These are phyloP conservation scores for Ascaphus truei DNA, from an alignment of 2,113 vertebrate genomes.

Conservation along the genomic window DNA sequence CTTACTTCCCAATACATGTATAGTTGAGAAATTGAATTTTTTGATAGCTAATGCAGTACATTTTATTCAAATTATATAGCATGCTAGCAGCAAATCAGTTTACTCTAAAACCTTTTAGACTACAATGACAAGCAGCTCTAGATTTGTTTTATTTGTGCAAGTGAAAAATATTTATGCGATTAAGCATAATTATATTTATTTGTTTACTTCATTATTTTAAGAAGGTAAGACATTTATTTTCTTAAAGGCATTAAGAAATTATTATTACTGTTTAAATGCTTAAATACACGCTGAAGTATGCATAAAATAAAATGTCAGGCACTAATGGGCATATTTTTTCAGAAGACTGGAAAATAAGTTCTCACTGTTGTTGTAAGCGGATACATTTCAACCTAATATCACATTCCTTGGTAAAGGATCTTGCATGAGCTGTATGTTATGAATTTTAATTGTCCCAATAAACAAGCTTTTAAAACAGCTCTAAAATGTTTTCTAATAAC, in stretches of 20 bases:
- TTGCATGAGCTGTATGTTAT: constrained; percentile 73
- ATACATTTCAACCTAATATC: constrained; percentile 56
- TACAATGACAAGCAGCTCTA: too few relatives aligned
- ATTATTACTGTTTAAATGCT: neutral
- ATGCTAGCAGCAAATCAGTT: too few relatives aligned
- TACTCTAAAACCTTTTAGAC: too few relatives aligned
- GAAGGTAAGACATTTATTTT: neutral
- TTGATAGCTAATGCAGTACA: too few relatives aligned
- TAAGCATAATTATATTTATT: too few relatives aligned
- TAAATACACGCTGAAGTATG: neutral
- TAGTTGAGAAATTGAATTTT: too few relatives aligned
- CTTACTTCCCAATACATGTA: too few relatives aligned
- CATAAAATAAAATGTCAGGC: neutral
- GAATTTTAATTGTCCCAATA: constrained; percentile 78
- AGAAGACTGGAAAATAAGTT: constrained; percentile 38
- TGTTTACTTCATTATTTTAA: neutral
- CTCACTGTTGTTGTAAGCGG: constrained; percentile 48
- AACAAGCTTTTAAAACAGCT: constrained; percentile 75
- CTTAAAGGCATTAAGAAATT: neutral
- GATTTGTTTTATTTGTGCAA: too few relatives aligned
- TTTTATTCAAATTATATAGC: too few relatives aligned
- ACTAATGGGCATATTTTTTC: too few relatives aligned
- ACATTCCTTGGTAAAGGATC: constrained; percentile 53
- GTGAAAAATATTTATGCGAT: too few relatives aligned
- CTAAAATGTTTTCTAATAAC: constrained; percentile 78